Conservation (phyloP, 1,140 invertebrate species). For the Cyrtorhinus lividipennis region DNA sequence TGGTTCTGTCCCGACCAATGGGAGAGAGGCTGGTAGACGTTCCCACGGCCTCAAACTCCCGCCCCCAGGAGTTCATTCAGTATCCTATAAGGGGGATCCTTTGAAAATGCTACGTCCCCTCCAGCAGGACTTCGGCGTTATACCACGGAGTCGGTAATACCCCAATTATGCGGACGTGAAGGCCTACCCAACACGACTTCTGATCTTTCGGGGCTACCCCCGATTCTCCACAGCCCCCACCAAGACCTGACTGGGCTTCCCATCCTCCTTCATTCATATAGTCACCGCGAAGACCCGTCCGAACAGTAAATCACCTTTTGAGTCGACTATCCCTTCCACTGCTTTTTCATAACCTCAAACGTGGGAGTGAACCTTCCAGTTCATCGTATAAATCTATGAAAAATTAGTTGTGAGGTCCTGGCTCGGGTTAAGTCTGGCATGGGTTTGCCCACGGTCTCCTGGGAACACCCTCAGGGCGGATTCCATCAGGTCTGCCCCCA, state of each 20-base stretch:
- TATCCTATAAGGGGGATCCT: neutral
- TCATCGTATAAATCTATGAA: slow-evolving; percentile 13
- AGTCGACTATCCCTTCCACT: neutral
- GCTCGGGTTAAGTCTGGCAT: too few relatives aligned
- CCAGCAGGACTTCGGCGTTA: neutral
- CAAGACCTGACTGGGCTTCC: too few relatives aligned
- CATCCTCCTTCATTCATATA: slow-evolving; percentile 3
- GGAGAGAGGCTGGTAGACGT: neutral
- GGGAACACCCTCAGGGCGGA: slow-evolving; percentile 8
- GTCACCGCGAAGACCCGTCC: slow-evolving; percentile 2
- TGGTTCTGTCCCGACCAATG: slow-evolving; percentile 10
- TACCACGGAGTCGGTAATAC: slow-evolving; percentile 3
- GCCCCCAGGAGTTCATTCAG: neutral
- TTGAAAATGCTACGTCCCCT: neutral
- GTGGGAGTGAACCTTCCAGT: slow-evolving; percentile 10
- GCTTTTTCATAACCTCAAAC: neutral
- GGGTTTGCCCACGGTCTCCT: neutral
- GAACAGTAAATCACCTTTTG: neutral
- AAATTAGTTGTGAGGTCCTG: slow-evolving; percentile 14
- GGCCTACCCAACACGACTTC: slow-evolving; percentile 7
- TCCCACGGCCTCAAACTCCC: slow-evolving; percentile 15
- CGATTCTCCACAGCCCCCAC: too few relatives aligned
- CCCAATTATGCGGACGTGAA: slow-evolving; percentile 14
- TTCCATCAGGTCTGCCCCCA: slow-evolving; percentile 6
- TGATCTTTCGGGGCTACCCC: slow-evolving; percentile 1